Conservation (phyloP, 1,140 invertebrate genomes). For the Drosophila malerkotliana region DNA sequence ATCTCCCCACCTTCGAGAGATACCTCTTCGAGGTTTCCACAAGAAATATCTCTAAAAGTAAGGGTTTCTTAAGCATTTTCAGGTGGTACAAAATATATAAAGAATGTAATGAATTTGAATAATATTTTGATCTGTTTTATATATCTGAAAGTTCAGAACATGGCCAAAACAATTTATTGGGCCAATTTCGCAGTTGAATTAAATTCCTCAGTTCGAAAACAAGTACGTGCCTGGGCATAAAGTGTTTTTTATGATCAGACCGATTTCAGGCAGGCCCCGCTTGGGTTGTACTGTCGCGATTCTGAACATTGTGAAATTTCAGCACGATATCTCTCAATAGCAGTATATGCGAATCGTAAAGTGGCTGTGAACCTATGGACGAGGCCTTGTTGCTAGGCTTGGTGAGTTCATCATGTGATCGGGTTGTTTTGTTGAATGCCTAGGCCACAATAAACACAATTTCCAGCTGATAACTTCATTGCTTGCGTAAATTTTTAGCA, state of each 20-base stretch:
- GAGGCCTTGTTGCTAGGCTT: slow-evolving; percentile 35
- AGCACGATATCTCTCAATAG: slow-evolving; percentile 69
- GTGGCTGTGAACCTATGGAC: slow-evolving; percentile 10
- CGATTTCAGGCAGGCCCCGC: slow-evolving; percentile 50
- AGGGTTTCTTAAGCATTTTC: too few relatives aligned
- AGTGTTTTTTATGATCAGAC: slow-evolving; percentile 29
- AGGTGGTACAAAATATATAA: background rate
- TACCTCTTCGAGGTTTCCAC: too few relatives aligned
- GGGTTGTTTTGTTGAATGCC: slow-evolving; percentile 22
- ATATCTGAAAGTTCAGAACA: background rate
- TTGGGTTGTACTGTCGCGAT: slow-evolving; percentile 13
- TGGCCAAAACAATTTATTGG: slow-evolving; percentile 1
- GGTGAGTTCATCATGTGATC: slow-evolving; percentile 30
- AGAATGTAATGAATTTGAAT: background rate
- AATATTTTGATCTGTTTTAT: background rate
- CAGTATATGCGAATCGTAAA: slow-evolving; percentile 63
- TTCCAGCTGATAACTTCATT: slow-evolving; percentile 73
- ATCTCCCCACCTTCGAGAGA: too few relatives aligned
- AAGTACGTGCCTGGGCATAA: slow-evolving; percentile 53
- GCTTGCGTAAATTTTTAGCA: slow-evolving; percentile 76
- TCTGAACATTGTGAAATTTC: slow-evolving; percentile 76
- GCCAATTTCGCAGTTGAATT: background rate
- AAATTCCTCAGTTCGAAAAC: slow-evolving; percentile 11
- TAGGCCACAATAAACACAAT: slow-evolving; percentile 68
- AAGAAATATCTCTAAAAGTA: too few relatives aligned